Evolutionary conservation across 2,888 invertebrate genomes (phyloP).

Genomic region (Pecten maximus): DNA sequence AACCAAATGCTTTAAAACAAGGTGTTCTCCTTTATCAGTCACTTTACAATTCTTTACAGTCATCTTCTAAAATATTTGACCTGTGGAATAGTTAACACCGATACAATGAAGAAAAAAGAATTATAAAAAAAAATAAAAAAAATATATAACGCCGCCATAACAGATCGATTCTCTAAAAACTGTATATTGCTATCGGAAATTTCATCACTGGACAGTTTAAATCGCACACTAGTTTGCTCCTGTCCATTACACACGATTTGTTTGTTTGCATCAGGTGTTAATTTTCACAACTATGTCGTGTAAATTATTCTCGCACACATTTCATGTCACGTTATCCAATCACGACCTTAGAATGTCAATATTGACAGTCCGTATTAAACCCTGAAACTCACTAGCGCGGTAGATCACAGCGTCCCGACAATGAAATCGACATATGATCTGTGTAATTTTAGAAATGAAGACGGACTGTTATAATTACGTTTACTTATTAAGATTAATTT

Average conservation of each 20-base stretch:
- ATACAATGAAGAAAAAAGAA: no score
- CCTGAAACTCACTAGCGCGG: neutral
- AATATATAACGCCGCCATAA: neutral
- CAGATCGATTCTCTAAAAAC: neutral
- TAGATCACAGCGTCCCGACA: slow-evolving; percentile 8
- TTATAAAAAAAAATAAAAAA: no score
- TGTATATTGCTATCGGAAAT: neutral
- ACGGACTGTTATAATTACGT: slow-evolving; percentile 22
- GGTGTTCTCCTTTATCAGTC: neutral
- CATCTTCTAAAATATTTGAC: neutral
- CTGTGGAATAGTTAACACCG: no score
- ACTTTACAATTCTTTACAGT: neutral
- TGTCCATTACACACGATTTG: neutral
- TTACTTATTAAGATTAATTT: slow-evolving; percentile 33
- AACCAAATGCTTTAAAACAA: neutral
- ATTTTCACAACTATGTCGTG: neutral
- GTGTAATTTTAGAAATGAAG: neutral
- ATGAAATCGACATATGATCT: neutral
- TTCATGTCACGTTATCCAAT: neutral
- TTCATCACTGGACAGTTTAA: neutral
- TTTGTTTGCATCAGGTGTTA: neutral
- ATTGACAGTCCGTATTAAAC: slow-evolving; percentile 18
- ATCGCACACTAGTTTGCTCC: neutral
- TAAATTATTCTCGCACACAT: neutral
- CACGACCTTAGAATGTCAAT: neutral